Base-by-base conservation (phyloP, 2,113 vertebrate genomes). In the Gadus chalcogrammus region DNA sequence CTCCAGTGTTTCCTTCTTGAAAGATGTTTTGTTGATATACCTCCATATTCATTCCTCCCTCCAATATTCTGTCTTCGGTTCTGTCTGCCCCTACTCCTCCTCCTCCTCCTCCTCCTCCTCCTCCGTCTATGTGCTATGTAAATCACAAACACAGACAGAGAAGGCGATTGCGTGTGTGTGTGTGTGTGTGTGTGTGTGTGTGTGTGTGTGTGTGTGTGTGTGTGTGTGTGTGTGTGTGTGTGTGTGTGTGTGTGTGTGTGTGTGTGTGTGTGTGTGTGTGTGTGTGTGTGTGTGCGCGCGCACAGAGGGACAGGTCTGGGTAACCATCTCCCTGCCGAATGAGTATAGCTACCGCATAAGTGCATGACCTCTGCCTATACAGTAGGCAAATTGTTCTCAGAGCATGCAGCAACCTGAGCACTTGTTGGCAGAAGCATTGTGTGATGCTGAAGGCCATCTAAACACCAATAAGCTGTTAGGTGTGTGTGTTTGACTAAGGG, bases 101-200 rank as follows among this genome's bases (percentile, higher is more conserved):
- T 67, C 74, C 66, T 76, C 67, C 59, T 66, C 28, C 66, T 76
- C 67, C 59, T 66, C 28, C 56, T 65, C 58, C 24, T 35, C 22
- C 52, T 78, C 64, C 56, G 53, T 53, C 62, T 12, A 48, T 53
- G 62, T 68, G 42, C 72, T 61, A 31, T 80, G 75, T 78, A 72
- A 85, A 75, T 31, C 68, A 78, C 69, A 69, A 13, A n/a, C 15
- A 58, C 69, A 69, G 15, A n/a, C 15, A 58, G 15, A 48, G 15
- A 48, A 85, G 77, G 86, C 75, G 83, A 89, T 84, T 84, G 75
- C 80, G 8, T 48, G 9, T 48, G 42, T 13, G 9, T 48, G 42
- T 48, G 53, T 2, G 64, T 67, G 67, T 35, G 42, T 48, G 42
- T 48, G 42, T 12, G 7, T 48, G 42, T 48, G 53, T 2, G 64